These are phyloP conservation scores for Spisula subtruncata DNA, from an alignment of 2,888 invertebrate species.

Conservation along the genomic window DNA sequence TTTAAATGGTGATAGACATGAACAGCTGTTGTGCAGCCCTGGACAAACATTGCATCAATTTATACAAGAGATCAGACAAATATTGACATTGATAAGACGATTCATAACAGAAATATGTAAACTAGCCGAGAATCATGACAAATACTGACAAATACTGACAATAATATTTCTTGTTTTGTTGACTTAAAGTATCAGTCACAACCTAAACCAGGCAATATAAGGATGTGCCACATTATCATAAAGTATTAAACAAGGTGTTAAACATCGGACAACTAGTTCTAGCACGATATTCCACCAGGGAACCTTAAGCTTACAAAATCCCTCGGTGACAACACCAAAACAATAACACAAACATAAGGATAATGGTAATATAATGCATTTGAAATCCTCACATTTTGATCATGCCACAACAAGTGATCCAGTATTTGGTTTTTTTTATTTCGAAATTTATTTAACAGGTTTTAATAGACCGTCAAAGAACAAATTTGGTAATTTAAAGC, in stretches of 20 bases:
- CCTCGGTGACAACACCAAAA: not conserved
- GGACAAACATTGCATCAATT: conserved; percentile 26
- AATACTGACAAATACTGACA: not conserved
- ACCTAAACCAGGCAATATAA: not conserved
- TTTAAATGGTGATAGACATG: conserved; percentile 11
- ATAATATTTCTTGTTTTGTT: not conserved
- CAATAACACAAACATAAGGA: not conserved
- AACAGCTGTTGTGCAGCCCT: conserved; percentile 18
- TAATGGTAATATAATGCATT: not conserved
- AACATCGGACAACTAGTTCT: not conserved
- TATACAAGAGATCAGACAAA: conserved; percentile 28
- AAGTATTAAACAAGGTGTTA: conserved; percentile 2
- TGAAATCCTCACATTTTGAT: not conserved
- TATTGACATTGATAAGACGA: conserved; percentile 42
- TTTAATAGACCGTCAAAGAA: no score
- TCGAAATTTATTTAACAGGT: no score
- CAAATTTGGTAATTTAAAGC: no score
- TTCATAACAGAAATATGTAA: conserved; percentile 14
- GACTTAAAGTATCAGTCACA: not conserved
- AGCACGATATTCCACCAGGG: not conserved
- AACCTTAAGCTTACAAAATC: not conserved
- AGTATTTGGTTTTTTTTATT: not conserved
- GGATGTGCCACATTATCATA: conserved; percentile 1
- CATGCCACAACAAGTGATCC: conserved; percentile 1
- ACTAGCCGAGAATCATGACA: not conserved